Percentiles rank a stretch among this genome's conserved stretches.
Conservation (phyloP, 2,797 vertebrate genomes). For the Potorous gilbertii region DNA sequence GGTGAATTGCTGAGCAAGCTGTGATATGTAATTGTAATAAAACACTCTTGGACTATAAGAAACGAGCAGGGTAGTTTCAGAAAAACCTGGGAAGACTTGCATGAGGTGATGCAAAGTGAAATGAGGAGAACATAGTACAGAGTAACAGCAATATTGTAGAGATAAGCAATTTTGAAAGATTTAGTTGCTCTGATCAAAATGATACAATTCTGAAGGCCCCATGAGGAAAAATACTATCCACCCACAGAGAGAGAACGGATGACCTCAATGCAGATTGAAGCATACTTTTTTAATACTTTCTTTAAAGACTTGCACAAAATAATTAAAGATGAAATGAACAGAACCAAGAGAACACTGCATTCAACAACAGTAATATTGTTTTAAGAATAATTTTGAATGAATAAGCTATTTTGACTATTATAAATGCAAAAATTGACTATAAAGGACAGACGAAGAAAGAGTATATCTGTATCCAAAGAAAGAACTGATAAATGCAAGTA, state of each 20-base stretch:
- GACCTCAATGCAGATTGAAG: background rate
- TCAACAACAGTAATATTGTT: background rate
- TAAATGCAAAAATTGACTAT: background rate
- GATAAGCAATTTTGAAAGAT: background rate
- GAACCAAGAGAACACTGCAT: background rate
- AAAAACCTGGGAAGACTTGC: no score
- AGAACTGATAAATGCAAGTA: background rate
- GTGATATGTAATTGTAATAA: no score
- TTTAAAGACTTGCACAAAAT: background rate
- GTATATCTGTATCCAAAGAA: background rate
- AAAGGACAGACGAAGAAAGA: background rate
- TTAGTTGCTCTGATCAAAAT: background rate
- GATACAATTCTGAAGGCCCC: background rate
- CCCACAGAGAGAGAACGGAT: background rate
- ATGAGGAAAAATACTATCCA: background rate
- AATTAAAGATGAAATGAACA: background rate
- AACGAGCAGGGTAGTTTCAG: no score
- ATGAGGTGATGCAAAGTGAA: no score
- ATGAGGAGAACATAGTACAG: background rate
- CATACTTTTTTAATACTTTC: background rate
- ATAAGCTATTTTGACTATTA: background rate
- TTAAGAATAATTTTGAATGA: background rate
- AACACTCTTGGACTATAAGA: no score
- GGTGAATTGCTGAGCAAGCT: no score
- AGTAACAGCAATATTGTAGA: background rate